Evolutionary conservation across 2,113 vertebrate genomes (phyloP), one percentile per base, ranked within the genome.

Genomic region (Heterotis niloticus): DNA sequence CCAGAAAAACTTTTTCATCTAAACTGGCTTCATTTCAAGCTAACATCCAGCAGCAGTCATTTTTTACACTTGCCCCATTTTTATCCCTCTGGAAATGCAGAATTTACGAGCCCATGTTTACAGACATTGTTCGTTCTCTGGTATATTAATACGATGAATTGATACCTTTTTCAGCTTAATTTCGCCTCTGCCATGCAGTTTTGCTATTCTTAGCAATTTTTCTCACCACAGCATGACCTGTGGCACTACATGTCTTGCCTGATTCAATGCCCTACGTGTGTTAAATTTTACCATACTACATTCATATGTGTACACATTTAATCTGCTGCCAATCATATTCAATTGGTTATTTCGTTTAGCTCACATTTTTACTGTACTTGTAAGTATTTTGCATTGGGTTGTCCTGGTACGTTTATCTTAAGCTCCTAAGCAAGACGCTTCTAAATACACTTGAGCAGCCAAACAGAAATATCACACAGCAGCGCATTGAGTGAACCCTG

Each of bases 1-100:
- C 88, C 81, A 78, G 70, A 84, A 86, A 88, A 92, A 88, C 87
- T 80, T 64, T 29, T 52, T 70, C 75, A 75, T 29, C 29, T 60
- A 89, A 88, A 90, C 91, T 94, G 92, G 93, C 92, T 89, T 93
- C 90, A 91, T 92, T 88, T 90, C 87, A 92, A 89, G 87, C 88
- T 86, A 90, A 90, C 92, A 90, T 87, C 80, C 80, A 85, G 81
- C 85, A 88, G 85, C 88, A 86, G 88, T 20, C 89, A 90, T 90
- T 91, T 44, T 86, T 88, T 92, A 90, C 91, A 92, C 93, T 91
- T 91, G 86, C 34, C 34, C 91, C 93, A 87, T 89, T 92, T 94
- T 93, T 91, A 90, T 91, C 29, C 20, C 34, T 54, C 28, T 66
- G 10, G n/a, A 69, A 17, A 74, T 16, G 20, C 60, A 79, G 56